Conservation (phyloP, 2,797 vertebrate genomes). For the Pseudochaenichthys georgianus region DNA sequence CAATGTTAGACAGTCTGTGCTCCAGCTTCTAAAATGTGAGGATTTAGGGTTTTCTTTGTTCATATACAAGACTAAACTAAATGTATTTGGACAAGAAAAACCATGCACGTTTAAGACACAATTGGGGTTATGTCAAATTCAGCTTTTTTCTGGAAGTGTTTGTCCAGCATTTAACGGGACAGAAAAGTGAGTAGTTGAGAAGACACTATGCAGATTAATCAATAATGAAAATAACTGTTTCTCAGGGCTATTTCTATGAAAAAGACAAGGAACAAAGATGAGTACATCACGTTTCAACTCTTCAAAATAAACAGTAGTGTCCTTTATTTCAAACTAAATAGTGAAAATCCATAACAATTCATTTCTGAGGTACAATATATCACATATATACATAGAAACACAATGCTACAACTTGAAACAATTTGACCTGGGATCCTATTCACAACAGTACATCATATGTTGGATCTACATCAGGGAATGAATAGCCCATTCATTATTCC, state of each 20-base stretch:
- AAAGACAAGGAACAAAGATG: conserved; percentile 19
- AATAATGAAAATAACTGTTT: background rate
- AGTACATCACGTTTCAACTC: conserved; percentile 32
- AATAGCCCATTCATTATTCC: conserved; percentile 34
- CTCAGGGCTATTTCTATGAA: background rate
- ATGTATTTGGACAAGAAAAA: background rate
- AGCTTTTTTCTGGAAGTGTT: background rate
- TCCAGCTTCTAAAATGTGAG: background rate
- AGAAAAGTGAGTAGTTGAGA: background rate
- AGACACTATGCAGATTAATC: background rate
- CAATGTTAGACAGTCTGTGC: background rate
- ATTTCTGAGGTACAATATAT: conserved; percentile 77
- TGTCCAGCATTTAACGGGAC: background rate
- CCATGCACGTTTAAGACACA: background rate
- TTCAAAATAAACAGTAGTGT: conserved; percentile 71
- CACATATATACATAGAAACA: conserved; percentile 78
- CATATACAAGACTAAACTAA: background rate
- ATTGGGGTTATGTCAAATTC: background rate
- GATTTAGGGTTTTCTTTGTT: background rate
- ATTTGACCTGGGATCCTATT: conserved; percentile 54
- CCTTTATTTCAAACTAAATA: conserved; percentile 83
- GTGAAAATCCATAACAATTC: conserved; percentile 73
- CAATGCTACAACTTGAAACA: conserved; percentile 75
- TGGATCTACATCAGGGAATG: conserved; percentile 41
- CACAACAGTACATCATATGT: conserved; percentile 51